phyloP scores from a whole-genome alignment of 2,113 vertebrate species.

The Neogobius melanostomus region DNA sequence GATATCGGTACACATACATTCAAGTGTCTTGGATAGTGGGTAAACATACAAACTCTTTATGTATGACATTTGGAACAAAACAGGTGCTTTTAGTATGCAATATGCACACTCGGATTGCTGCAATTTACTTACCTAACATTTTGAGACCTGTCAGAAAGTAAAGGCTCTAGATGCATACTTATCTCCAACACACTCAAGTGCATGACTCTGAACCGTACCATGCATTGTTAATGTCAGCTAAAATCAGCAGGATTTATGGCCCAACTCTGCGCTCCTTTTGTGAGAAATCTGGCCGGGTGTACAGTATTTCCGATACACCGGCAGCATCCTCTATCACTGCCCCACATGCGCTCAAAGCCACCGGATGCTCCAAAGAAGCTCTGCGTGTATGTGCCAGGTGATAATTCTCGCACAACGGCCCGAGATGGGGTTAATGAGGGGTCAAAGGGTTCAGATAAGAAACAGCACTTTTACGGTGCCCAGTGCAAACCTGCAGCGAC shows the following conservation, averaged over 20 bases:
- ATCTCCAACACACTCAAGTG: neutral
- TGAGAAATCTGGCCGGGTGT: neutral
- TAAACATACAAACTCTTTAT: neutral
- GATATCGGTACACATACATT: too few relatives aligned
- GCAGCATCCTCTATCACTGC: slow-evolving; percentile 31
- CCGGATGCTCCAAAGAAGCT: slow-evolving; percentile 63
- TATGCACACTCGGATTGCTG: neutral
- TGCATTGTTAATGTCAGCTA: neutral
- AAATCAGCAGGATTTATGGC: neutral
- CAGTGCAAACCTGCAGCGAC: slow-evolving; percentile 60
- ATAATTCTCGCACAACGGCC: slow-evolving; percentile 55
- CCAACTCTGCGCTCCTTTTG: neutral
- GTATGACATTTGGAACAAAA: neutral
- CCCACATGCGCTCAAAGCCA: slow-evolving; percentile 32
- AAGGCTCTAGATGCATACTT: neutral
- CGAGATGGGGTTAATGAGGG: slow-evolving; percentile 75
- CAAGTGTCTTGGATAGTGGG: too few relatives aligned
- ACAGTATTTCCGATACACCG: slow-evolving; percentile 14
- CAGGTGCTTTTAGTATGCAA: neutral
- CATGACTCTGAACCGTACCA: neutral
- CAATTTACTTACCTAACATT: neutral
- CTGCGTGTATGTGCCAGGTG: slow-evolving; percentile 45
- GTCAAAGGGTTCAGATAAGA: slow-evolving; percentile 75
- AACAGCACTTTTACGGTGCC: slow-evolving; percentile 59
- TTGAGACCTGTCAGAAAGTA: neutral